phyloP scores from a whole-genome alignment of 2,797 vertebrate species.

The Pteronotus mesoamericanus region DNA sequence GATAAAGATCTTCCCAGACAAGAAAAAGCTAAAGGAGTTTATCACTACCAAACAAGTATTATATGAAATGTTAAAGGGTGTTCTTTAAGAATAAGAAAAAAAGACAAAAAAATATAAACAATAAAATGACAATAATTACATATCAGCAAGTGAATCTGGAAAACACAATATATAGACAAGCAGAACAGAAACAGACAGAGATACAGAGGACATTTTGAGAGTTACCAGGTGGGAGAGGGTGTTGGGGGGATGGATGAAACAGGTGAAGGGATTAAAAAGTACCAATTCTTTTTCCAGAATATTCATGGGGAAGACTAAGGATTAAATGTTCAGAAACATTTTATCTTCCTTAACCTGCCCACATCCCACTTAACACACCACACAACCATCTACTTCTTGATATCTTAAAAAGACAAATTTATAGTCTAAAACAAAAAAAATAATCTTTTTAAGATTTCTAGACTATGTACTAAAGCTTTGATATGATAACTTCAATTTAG shows the following conservation, averaged over 20 bases:
- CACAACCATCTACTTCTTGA: not conserved
- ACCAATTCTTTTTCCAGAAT: not conserved
- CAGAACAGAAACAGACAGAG: not conserved
- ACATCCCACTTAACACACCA: not conserved
- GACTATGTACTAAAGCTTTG: not conserved
- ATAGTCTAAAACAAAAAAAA: not conserved
- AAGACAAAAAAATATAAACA: not conserved
- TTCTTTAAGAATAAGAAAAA: not conserved
- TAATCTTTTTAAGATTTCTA: not conserved
- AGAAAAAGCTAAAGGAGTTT: not conserved
- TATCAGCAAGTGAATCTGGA: not conserved
- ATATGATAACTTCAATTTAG: not conserved
- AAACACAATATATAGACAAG: not conserved
- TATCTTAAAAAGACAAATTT: slow-evolving; percentile 2
- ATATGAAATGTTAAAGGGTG: not conserved
- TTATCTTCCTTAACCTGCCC: not conserved
- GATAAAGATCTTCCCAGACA: not conserved
- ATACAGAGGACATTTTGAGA: not conserved
- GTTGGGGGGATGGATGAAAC: not conserved
- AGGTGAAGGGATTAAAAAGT: not conserved
- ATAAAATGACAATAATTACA: not conserved
- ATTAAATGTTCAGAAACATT: not conserved
- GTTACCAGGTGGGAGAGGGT: not conserved
- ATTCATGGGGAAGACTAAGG: not conserved
- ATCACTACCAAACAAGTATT: not conserved